Evolutionary conservation across 2,797 vertebrate species (phyloP), one percentile per base, ranked within the genome.

Genomic region (Cuculus canorus): DNA sequence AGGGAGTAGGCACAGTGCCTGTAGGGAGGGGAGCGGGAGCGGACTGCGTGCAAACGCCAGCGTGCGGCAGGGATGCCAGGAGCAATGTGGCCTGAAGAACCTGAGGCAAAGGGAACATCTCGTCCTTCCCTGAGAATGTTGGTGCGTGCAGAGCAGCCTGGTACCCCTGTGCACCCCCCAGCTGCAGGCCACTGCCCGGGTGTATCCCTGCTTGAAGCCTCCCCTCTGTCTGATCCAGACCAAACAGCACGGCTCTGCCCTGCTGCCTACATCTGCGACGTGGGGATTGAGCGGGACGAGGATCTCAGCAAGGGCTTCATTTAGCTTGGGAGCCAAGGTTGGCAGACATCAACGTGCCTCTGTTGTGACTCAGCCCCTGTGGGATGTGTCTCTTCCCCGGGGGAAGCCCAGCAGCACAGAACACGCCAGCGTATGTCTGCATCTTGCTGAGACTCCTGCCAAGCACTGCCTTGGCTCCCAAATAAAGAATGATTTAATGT

Each of bases 381-480:
- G 72, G 56, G 84, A 54, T 56, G 81, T 0, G 2, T 60, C 56
- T 65, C 41, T 82, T 17, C 64, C 73, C 11, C 0, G 0, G 3
- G 86, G 91, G 72, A 91, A 89, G 79, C 87, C 84, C 25, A 0
- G 78, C 61, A 80, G 96, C 47, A 2, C 61, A 21, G 65, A 83
- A 23, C 60, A 8, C 1, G 18, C 72, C 83, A 70, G 33, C 7
- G 3, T 37, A 17, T 0, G 2, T 25, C 75, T 48, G 35, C 11
- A 4, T 17, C 84, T 77, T 85, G 78, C 75, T 19, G 13, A 82
- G 84, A 10, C 71, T 93, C 39, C 79, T 92, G 87, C 70, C 2
- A 8, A 84, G 59, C 41, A 64, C 72, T 63, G 70, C 13, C 77
- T 89, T 69, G 53, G 64, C 82, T 95, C 52, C 47, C 65, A 77